These are phyloP conservation scores for Hiodon tergisus DNA, from an alignment of 2,113 vertebrate genomes.

Conservation along the genomic window DNA sequence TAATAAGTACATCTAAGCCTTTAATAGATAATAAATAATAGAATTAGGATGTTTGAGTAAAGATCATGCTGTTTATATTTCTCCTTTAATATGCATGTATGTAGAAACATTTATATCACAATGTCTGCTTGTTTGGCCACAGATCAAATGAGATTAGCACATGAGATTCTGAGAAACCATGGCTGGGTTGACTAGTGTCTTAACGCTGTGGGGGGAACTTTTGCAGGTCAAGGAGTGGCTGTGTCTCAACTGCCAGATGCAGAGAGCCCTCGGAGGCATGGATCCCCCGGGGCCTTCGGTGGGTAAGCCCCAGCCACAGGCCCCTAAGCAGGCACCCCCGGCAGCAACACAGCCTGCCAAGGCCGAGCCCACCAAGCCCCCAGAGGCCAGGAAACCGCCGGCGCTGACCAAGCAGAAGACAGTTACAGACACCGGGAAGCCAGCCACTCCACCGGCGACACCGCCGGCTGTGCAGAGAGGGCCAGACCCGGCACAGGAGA, in stretches of 20 bases:
- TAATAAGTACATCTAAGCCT: conserved; percentile 19
- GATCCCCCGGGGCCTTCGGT: conserved; percentile 62
- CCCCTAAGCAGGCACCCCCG: conserved; percentile 60
- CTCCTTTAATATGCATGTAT: background rate
- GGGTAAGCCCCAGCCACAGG: conserved; percentile 54
- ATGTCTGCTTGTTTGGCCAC: background rate
- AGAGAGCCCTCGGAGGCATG: conserved; percentile 79
- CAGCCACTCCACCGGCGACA: conserved; percentile 60
- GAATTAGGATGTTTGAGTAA: conserved; percentile 5
- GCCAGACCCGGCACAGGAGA: conserved; percentile 31
- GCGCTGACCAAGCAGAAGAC: conserved; percentile 75
- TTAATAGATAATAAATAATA: conserved; percentile 9
- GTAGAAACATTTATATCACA: background rate
- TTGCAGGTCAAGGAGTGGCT: conserved; percentile 90
- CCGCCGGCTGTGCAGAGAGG: conserved; percentile 30
- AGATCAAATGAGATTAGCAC: too few relatives aligned
- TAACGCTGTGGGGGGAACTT: conserved; percentile 6
- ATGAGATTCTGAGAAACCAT: too few relatives aligned
- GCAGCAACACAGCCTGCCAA: conserved; percentile 40
- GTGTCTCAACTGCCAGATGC: conserved; percentile 98
- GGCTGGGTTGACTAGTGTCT: background rate
- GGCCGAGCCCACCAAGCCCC: conserved; percentile 54
- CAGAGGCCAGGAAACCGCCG: conserved; percentile 57
- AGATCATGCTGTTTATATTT: background rate
- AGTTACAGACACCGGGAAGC: conserved; percentile 54